Conservation (phyloP, 2,113 vertebrate genomes). For the Anser brachyrhynchus region DNA sequence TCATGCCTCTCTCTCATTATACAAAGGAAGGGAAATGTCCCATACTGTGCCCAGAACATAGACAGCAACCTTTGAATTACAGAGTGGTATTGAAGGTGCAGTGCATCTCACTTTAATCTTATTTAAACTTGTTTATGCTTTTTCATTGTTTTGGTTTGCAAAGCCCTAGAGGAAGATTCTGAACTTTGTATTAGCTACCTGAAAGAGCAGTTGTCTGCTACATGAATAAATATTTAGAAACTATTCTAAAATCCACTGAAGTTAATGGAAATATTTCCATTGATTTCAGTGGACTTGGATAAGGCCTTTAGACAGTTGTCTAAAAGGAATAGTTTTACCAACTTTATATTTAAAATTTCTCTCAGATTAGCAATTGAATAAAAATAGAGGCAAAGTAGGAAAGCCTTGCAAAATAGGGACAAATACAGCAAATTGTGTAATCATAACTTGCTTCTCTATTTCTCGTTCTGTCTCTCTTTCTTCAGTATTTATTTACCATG, state of each 20-base stretch:
- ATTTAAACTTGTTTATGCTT: slow-evolving; percentile 10
- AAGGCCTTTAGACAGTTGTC: neutral
- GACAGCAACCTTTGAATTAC: slow-evolving; percentile 19
- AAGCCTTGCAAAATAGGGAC: neutral
- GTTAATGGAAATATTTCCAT: neutral
- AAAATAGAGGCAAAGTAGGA: slow-evolving; percentile 1
- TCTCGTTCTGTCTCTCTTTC: neutral
- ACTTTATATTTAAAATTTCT: neutral
- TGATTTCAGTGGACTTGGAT: neutral
- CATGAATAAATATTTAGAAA: slow-evolving; percentile 21
- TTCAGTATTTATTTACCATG: neutral
- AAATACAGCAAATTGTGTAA: neutral
- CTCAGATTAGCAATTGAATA: neutral
- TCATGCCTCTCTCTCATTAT: neutral
- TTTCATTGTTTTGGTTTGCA: slow-evolving; percentile 41
- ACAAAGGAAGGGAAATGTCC: neutral
- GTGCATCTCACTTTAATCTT: slow-evolving; percentile 9
- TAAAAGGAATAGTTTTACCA: slow-evolving; percentile 19
- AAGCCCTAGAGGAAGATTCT: neutral
- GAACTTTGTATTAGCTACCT: neutral
- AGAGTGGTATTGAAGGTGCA: neutral
- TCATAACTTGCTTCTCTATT: neutral
- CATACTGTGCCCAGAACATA: neutral
- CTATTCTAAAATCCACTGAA: neutral
- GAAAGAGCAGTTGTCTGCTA: neutral